Conservation (phyloP, 2,888 invertebrate species). For the Allacma fusca region DNA sequence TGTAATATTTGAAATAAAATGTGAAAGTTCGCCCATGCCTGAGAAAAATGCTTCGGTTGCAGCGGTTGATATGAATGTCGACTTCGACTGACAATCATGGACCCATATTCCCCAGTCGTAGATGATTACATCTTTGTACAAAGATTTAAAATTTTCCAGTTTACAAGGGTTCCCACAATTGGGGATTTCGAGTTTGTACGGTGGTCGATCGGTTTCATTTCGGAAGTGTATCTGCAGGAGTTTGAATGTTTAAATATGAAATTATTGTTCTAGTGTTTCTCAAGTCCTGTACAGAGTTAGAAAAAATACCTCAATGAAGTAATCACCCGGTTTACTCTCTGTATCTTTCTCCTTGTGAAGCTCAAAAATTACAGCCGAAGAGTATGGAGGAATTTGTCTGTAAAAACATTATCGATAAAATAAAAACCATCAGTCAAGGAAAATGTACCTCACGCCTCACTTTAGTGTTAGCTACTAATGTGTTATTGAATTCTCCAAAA, state of each 20-base stretch:
- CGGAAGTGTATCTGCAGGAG: conserved; percentile 68
- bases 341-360: conserved; percentile 33
- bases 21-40: conserved; percentile 35
- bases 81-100: conserved; percentile 22
- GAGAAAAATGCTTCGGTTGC: conserved; percentile 28
- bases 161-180: conserved; percentile 73
- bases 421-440: too few relatives aligned
- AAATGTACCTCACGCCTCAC: too few relatives aligned
- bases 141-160: conserved; percentile 68
- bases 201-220: conserved; percentile 68
- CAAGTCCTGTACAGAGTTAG: too few relatives aligned
- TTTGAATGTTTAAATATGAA: too few relatives aligned
- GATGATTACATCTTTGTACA: conserved; percentile 63
- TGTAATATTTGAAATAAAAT: conserved; percentile 11
- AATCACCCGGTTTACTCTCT: not conserved
- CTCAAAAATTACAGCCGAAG: conserved; percentile 35
- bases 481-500: too few relatives aligned
- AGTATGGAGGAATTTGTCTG: conserved; percentile 42
- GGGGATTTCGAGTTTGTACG: conserved; percentile 70
- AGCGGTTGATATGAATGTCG: conserved; percentile 1
- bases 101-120: conserved; percentile 28
- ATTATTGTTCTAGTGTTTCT: too few relatives aligned
- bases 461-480: too few relatives aligned
- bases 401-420: too few relatives aligned
- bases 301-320: conserved; percentile 35